A percentile compares a stretch with the other conserved stretches of the same genome.
Conservation (phyloP, 2,113 vertebrate species). For the Isichthys henryi region DNA sequence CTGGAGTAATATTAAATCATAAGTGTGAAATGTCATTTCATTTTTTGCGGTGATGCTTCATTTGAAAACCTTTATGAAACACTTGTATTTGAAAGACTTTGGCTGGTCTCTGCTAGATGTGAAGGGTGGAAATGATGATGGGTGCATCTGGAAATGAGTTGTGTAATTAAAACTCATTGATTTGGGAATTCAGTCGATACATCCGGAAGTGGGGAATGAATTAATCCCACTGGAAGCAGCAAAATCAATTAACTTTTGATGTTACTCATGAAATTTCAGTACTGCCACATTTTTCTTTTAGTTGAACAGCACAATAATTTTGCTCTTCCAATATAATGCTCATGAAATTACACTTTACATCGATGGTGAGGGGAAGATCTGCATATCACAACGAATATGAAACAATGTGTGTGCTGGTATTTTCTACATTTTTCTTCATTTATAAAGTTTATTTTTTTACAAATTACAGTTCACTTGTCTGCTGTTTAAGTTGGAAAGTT, state of each 20-base stretch:
- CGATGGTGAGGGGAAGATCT: not conserved
- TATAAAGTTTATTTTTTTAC: not conserved
- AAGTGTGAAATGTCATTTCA: constrained; percentile 1
- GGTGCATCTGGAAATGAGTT: not conserved
- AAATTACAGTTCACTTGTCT: not conserved
- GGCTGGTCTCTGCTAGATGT: not conserved
- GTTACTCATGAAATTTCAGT: not conserved
- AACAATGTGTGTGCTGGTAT: not conserved
- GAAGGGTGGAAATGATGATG: constrained; percentile 3
- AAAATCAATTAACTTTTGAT: not conserved
- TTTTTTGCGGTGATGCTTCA: not conserved
- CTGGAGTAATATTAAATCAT: constrained; percentile 2
- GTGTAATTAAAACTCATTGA: not conserved
- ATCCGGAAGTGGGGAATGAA: not conserved
- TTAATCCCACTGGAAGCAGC: not conserved
- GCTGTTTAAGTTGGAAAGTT: not conserved
- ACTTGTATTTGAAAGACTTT: not conserved
- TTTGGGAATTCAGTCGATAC: not conserved
- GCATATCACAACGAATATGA: not conserved
- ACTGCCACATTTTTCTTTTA: not conserved
- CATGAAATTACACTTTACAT: not conserved
- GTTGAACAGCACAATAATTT: not conserved
- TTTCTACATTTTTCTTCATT: not conserved
- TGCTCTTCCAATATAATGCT: not conserved
- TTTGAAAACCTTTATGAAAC: constrained; percentile 14